Conservation (phyloP, 2,888 invertebrate species). For the Trissoscelio sp. region DNA sequence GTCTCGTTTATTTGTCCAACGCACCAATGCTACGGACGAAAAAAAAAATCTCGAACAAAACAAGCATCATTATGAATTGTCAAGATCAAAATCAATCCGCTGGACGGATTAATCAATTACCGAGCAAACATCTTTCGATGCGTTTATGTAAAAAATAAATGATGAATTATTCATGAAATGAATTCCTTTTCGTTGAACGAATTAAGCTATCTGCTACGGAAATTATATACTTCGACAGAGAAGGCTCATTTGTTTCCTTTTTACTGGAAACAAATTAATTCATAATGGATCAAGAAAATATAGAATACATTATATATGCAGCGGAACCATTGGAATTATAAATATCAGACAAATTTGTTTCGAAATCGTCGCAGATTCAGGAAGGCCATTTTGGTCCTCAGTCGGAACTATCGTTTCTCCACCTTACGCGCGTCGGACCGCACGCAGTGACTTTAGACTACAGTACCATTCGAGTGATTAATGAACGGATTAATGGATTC, state of each 20-base stretch:
- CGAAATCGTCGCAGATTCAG: conserved; percentile 25
- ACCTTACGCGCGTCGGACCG: conserved; percentile 60
- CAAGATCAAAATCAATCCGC: conserved; percentile 17
- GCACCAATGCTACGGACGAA: neutral
- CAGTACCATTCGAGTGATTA: conserved; percentile 73
- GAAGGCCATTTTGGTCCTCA: conserved; percentile 41
- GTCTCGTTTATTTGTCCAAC: conserved; percentile 39
- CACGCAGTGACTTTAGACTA: conserved; percentile 66
- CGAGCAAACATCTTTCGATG: conserved; percentile 18
- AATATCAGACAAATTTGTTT: conserved; percentile 25
- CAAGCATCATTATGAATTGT: conserved; percentile 10
- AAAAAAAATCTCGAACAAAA: conserved; percentile 30
- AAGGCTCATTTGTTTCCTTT: conserved; percentile 19
- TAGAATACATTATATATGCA: too few species aligned
- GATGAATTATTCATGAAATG: conserved; percentile 54
- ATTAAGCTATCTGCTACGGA: conserved; percentile 46
- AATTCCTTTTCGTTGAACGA: conserved; percentile 31
- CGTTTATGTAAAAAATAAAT: conserved; percentile 32
- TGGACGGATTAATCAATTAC: conserved; percentile 35
- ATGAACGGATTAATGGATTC: conserved; percentile 79
- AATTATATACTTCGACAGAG: conserved; percentile 55
- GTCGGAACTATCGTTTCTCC: conserved; percentile 63
- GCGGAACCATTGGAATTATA: too few species aligned
- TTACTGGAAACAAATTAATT: conserved; percentile 27
- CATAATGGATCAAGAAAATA: conserved; percentile 41